These are phyloP conservation scores for Eretmocerus hayati DNA, from an alignment of 2,888 invertebrate genomes.

Conservation along the genomic window DNA sequence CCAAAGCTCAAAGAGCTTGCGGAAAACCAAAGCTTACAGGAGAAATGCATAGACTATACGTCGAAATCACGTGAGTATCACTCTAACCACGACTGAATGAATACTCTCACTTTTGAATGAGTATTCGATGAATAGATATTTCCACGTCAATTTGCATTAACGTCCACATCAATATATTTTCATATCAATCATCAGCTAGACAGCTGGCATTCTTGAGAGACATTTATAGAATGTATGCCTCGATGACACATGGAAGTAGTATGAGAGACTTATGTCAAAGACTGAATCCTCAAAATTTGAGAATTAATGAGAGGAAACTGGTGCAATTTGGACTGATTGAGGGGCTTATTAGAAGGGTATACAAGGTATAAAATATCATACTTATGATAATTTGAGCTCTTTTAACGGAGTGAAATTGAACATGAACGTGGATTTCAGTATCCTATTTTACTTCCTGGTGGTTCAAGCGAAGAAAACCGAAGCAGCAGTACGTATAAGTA, in stretches of 20 bases:
- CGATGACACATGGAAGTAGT: constrained; percentile 70
- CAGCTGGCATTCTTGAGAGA: constrained; percentile 62
- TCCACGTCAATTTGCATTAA: no score
- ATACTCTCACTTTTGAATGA: neutral
- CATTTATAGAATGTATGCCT: constrained; percentile 68
- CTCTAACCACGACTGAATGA: no score
- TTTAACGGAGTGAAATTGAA: no score
- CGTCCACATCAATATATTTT: no score
- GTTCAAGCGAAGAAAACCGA: constrained; percentile 33
- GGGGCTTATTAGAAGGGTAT: constrained; percentile 72
- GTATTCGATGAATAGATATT: no score
- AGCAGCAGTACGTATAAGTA: constrained; percentile 51
- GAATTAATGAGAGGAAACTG: constrained; percentile 73
- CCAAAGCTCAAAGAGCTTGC: constrained; percentile 65
- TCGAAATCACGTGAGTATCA: constrained; percentile 62
- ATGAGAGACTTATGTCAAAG: constrained; percentile 69
- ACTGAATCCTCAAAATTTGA: constrained; percentile 63
- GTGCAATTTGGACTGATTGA: constrained; percentile 84
- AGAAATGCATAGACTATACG: constrained; percentile 65
- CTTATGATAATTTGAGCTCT: no score
- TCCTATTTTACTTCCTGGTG: constrained; percentile 39
- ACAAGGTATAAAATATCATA: constrained; percentile 61
- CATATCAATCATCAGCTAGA: constrained; percentile 47
- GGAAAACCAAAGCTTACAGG: constrained; percentile 60
- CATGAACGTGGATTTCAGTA: no score